Base-by-base conservation (phyloP, 2,888 invertebrate genomes). In the Amiota communis region DNA sequence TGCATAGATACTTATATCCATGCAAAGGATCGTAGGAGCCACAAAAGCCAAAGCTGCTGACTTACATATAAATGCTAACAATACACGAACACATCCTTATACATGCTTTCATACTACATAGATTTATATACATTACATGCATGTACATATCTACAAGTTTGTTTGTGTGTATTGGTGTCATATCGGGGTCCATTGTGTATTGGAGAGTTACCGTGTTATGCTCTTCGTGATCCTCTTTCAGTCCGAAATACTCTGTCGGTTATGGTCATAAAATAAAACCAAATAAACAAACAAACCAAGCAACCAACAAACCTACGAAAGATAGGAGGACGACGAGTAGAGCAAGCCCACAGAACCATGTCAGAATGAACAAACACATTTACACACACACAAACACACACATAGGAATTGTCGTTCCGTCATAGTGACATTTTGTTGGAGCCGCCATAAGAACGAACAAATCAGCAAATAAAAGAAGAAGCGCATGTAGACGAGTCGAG, bases 241-340 rank as follows among this genome's bases (percentile, higher is more conserved):
- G 74, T 56, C 63, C 72, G 36, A 36, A 36, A 36, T 36, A 53
- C 72, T 75, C 70, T 72, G 72, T 84, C 80, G 80, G 83, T 86
- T 87, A 86, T 87, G 88, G 87, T 75, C 87, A 85, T 85, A 87
- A 87, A 87, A 87, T 87, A 87, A 84, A 36, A 86, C 87, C 87
- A 86, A 87, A 86, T 84, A 86, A 87, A 85, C 87, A 85, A 87
- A 80, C 87, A 86, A 87, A 86, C 86, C 87, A 87, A 85, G 87
- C 83, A 87, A 81, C 81, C 83, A 85, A 12, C 65, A 47, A 64
- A 23, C 65, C 9, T 48, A 36, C 65, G 17, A 48, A 48, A 10
- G 65, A 65, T 48, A 48, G 12, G 3, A 4, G 15, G 17, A 78
- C 81, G n/a, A n/a, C 80, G 77, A 51, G 64, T 48, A 23, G 48